Evolutionary conservation across 1,140 invertebrate species (phyloP).

Genomic region (Zaprionus vittiger): DNA sequence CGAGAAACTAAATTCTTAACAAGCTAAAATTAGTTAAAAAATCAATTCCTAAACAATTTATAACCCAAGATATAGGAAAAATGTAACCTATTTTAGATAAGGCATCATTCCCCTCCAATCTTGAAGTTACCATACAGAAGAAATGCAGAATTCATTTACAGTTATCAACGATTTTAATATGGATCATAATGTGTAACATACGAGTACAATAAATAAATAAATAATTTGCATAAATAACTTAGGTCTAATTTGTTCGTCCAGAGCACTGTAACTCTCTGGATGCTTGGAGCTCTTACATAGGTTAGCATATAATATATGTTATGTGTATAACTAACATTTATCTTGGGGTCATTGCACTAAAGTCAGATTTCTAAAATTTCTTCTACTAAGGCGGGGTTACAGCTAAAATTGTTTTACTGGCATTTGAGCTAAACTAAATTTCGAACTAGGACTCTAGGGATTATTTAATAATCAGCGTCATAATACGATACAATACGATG

Average conservation of each 20-base stretch:
- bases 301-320: neutral
- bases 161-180: constrained; percentile 58
- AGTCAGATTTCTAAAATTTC: constrained; percentile 27
- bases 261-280: neutral
- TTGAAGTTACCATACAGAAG: neutral
- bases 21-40: too few species aligned
- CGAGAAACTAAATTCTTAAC: too few species aligned
- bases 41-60: too few species aligned
- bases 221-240: constrained; percentile 78
- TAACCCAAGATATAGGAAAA: neutral
- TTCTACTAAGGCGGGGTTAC: constrained; percentile 66
- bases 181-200: constrained; percentile 61
- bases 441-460: constrained; percentile 71
- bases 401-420: constrained; percentile 75
- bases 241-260: constrained; percentile 44
- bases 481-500: constrained; percentile 37
- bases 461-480: constrained; percentile 80
- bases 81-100: neutral
- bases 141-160: neutral
- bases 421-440: constrained; percentile 76
- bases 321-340: neutral
- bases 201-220: constrained; percentile 75
- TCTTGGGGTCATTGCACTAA: constrained; percentile 60
- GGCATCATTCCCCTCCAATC: neutral
- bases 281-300: constrained; percentile 6